Percentiles rank a stretch among this genome's conserved stretches.
phyloP scores from a whole-genome alignment of 2,797 vertebrate genomes.

The Morelia viridis region DNA sequence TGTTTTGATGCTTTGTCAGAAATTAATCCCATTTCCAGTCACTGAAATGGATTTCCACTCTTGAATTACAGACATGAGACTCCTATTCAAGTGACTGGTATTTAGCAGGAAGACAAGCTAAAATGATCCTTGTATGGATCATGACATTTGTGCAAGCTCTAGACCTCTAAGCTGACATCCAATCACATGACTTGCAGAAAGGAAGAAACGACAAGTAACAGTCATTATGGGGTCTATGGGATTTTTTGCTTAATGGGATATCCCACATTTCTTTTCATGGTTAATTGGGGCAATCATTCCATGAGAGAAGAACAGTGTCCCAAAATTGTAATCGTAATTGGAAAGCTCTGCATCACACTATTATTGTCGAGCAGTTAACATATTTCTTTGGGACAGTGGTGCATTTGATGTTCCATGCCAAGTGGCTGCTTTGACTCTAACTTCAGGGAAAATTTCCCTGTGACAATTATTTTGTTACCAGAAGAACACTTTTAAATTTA shows the following conservation, averaged over 20 bases:
- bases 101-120: not conserved
- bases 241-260: not conserved
- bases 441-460: not conserved
- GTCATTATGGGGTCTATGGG: not conserved
- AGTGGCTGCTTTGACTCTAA: not conserved
- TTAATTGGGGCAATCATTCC: slow-evolving; percentile 4
- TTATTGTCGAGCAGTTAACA: not conserved
- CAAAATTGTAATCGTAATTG: slow-evolving; percentile 11
- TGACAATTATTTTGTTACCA: not conserved
- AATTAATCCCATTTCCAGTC: not conserved
- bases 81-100: not conserved
- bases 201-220: not conserved
- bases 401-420: not conserved
- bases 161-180: not conserved
- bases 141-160: not conserved
- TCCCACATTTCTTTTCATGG: slow-evolving; percentile 1
- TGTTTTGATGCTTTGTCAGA: not conserved
- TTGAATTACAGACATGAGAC: not conserved
- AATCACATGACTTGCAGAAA: not conserved
- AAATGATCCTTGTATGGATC: not conserved
- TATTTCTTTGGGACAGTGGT: not conserved
- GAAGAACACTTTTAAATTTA: slow-evolving; percentile 8
- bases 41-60: not conserved
- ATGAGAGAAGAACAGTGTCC: not conserved
- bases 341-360: slow-evolving; percentile 16